Evolutionary conservation across 1,140 invertebrate species (phyloP), one percentile per base, ranked within the genome.

Genomic region (Drosophila dunni): DNA sequence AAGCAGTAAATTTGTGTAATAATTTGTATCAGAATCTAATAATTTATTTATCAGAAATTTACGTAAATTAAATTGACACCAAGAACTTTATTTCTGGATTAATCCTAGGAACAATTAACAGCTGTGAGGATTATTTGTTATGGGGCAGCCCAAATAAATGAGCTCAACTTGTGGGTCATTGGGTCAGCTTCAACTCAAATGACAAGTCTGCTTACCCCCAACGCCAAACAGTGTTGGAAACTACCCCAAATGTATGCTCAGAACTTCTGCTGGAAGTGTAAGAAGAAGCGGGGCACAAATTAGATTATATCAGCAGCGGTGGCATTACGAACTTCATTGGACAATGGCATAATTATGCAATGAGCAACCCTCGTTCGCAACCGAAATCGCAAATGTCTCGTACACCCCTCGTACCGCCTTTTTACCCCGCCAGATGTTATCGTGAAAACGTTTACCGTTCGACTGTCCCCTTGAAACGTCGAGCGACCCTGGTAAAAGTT

Each of bases 291-390:
- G 20, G 51, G 15, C 33, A 60, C 79, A 83, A 88, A 88, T 88
- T 88, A 89, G 84, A 88, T 89, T 88, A 88, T 74, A 88, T 88
- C 83, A 65, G 60, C 63, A 61, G 61, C 50, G 15, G 38, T 66
- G 48, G 69, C 78, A 85, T 63, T 81, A 74, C 71, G 64, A 86
- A 85, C 82, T 85, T 83, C 83, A 83, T 83, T 80, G 77, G 67
- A 89, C 84, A 88, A 89, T 84, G 80, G 70, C 80, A 88, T 88
- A 88, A 88, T 89, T 88, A 88, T 88, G 84, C 83, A 89, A 88
- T 70, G 72, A 77, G 83, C 84, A 89, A 89, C 82, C 82, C 82
- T 61, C 63, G 46, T 61, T 50, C 50, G 42, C 69, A 80, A 71
- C 78, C 81, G 81, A 72, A 80, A 75, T 80, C 81, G 81, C 65